Evolutionary conservation across 2,113 vertebrate species (phyloP), one percentile per base, ranked within the genome.

Genomic region (Centropus bengalensis): DNA sequence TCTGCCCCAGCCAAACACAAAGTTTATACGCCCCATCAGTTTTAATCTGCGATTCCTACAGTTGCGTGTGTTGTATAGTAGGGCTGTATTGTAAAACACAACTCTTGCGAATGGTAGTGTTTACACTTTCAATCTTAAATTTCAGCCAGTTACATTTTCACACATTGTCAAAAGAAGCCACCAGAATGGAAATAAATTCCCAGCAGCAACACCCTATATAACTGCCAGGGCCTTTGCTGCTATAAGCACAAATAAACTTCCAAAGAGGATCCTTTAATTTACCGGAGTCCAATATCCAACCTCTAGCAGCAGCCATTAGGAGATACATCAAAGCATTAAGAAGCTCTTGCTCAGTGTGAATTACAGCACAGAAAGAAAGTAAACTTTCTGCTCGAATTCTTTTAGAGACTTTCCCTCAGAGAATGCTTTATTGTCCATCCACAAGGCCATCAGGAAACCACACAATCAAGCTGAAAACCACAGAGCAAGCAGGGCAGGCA

Each of bases 61-160:
- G 80, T n/a, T 6, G 6, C 0, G 3, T 74, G 79, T 47, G 95
- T 90, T 93, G 64, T 91, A 7, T 70, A 28, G 82, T 52, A n/a
- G 33, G 38, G 30, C 73, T 84, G 82, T 33, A 93, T 92, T 94
- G 83, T 91, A 83, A 95, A 93, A 44, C 80, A 90, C 94, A 92
- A 9, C 52, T 86, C 88, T 71, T 78, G 69, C 0, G 9, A 92
- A 91, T 49, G 52, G 56, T 49, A 16, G 6, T 28, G 71, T 84
- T 88, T 94, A 64, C 38, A 93, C 33, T 91, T 90, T 84, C 66
- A 56, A 5, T 81, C 86, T 95, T 77, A 83, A 75, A 83, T 64
- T 81, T 32, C 49, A 95, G 86, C 27, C 91, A 92, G 83, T 75
- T 94, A 86, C 81, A 86, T 93, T 96, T 95, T 95, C 90, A 96